A percentile compares a stretch with the other conserved stretches of the same genome.
Conservation (phyloP, 2,113 vertebrate genomes). For the Odontophorus gujanensis region DNA sequence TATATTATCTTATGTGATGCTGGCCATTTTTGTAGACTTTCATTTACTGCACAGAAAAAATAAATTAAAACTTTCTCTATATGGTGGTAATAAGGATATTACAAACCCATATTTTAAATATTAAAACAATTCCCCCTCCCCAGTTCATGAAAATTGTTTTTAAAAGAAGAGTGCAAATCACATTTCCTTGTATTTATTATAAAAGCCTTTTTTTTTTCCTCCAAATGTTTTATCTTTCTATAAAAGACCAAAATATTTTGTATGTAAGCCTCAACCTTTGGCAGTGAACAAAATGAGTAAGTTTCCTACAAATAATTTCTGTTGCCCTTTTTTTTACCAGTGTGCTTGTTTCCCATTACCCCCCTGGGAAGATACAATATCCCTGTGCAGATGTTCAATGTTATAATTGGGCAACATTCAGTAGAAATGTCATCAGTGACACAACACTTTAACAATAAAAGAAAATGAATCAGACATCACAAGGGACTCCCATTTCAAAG, state of each 20-base stretch:
- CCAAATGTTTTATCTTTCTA: constrained; percentile 56
- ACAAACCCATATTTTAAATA: constrained; percentile 34
- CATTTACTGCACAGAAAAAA: constrained; percentile 44
- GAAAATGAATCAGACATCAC: constrained; percentile 55
- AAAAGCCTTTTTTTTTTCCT: constrained; percentile 31
- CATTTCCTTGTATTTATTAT: neutral
- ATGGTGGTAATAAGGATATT: neutral
- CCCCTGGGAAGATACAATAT: neutral
- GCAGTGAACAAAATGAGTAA: constrained; percentile 50
- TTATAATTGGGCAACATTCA: constrained; percentile 65
- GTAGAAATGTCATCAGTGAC: constrained; percentile 61
- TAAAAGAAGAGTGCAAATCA: constrained; percentile 26
- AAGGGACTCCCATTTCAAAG: constrained; percentile 72
- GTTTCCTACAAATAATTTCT: constrained; percentile 58
- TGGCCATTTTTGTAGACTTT: constrained; percentile 26
- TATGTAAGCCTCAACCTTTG: constrained; percentile 45
- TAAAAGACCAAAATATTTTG: constrained; percentile 47
- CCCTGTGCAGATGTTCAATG: constrained; percentile 49
- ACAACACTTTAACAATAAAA: constrained; percentile 53
- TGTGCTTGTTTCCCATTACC: constrained; percentile 29
- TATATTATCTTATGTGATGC: neutral
- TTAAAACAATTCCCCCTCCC: neutral
- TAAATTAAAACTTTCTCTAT: constrained; percentile 13
- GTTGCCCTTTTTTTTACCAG: constrained; percentile 36
- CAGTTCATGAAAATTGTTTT: constrained; percentile 24